Percentiles rank a stretch among this genome's conserved stretches.
phyloP scores from a whole-genome alignment of 2,113 vertebrate species.

The Mastomys coucha region DNA sequence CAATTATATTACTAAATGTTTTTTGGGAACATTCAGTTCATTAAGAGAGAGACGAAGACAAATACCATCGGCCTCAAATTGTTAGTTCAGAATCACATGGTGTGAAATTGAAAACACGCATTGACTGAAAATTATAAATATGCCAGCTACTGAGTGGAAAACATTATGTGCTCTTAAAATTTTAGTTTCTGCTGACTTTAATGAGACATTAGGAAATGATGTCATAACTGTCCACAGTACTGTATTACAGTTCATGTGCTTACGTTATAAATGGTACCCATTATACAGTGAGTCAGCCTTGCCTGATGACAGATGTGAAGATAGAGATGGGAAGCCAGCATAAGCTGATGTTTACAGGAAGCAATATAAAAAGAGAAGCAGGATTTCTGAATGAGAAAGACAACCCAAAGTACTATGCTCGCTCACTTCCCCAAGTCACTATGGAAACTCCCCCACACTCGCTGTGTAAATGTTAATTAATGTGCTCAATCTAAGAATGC shows the following conservation, averaged over 20 bases:
- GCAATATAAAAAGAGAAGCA: not conserved
- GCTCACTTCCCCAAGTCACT: not conserved
- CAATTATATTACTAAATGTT: conserved; percentile 56
- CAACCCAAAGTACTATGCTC: not conserved
- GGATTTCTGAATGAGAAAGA: not conserved
- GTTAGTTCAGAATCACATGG: conserved; percentile 73
- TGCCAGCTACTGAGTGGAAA: conserved; percentile 44
- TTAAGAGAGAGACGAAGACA: conserved; percentile 77
- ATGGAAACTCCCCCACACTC: not conserved
- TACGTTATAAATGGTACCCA: not conserved
- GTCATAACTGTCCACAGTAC: not conserved
- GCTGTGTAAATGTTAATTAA: not conserved
- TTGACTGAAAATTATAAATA: conserved; percentile 72
- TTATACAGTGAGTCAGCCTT: not conserved
- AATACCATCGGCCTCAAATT: conserved; percentile 66
- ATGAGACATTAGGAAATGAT: conserved; percentile 57
- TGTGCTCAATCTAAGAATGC: not conserved
- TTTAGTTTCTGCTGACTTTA: conserved; percentile 40
- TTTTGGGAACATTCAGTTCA: conserved; percentile 69
- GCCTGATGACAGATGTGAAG: not conserved
- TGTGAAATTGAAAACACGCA: conserved; percentile 74
- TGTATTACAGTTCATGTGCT: not conserved
- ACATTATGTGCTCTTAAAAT: conserved; percentile 57
- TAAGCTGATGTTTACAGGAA: not conserved
- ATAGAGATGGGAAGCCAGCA: not conserved